Percentiles rank a stretch among this genome's conserved stretches.
phyloP scores from a whole-genome alignment of 2,888 invertebrate species.

The Agonopterix subpropinquella region DNA sequence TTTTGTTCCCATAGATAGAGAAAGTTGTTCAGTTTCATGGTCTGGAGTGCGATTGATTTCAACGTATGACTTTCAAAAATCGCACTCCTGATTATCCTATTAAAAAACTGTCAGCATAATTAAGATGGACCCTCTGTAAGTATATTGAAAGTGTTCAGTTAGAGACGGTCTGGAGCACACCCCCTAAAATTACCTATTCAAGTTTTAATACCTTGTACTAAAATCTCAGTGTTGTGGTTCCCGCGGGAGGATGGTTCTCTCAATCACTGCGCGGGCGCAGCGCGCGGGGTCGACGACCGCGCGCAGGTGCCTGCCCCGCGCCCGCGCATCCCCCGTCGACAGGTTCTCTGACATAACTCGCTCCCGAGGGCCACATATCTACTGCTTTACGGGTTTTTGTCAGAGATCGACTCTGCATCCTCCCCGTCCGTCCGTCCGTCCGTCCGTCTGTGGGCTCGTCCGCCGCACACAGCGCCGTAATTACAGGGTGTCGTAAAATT shows the following conservation, averaged over 20 bases:
- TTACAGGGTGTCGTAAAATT: too few relatives aligned
- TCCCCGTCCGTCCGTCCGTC: slow-evolving; percentile 1
- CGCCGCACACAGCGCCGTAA: background rate
- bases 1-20: too few relatives aligned
- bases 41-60: too few relatives aligned
- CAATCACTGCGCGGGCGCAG: slow-evolving; percentile 2
- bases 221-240: background rate
- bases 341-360: slow-evolving; percentile 33
- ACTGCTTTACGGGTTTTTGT: slow-evolving; percentile 16
- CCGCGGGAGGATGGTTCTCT: background rate
- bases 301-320: slow-evolving; percentile 28
- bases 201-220: too few relatives aligned
- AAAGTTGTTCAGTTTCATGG: too few relatives aligned
- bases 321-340: slow-evolving; percentile 22
- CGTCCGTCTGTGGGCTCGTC: background rate
- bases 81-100: too few relatives aligned
- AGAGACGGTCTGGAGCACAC: too few relatives aligned
- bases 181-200: too few relatives aligned
- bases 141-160: too few relatives aligned
- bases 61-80: too few relatives aligned
- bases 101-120: too few relatives aligned
- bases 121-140: too few relatives aligned
- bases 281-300: background rate
- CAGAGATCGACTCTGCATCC: slow-evolving; percentile 1
- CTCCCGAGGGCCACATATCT: slow-evolving; percentile 18